phyloP scores from a whole-genome alignment of 2,888 invertebrate genomes.

The Meghimatium bilineatum region DNA sequence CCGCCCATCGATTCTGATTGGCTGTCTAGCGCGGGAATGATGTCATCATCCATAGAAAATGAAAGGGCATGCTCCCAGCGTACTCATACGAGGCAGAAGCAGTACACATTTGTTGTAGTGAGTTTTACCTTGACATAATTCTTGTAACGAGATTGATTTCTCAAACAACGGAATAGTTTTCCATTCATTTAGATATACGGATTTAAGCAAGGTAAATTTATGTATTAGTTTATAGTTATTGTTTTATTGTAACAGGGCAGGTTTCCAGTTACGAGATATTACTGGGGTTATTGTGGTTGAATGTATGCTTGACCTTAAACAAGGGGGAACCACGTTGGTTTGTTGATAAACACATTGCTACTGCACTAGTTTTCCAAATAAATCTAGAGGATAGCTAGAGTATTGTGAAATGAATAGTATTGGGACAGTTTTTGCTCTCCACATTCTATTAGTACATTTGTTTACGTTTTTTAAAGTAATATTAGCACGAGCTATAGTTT shows the following conservation, averaged over 20 bases:
- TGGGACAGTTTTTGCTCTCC: no score
- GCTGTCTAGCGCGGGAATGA: slow-evolving; percentile 35
- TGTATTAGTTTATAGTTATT: not conserved
- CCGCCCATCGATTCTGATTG: slow-evolving; percentile 33
- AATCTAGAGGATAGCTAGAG: no score
- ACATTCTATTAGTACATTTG: no score
- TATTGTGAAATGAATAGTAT: no score
- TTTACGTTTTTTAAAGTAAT: no score
- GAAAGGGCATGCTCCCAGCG: slow-evolving; percentile 22
- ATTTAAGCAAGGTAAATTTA: not conserved
- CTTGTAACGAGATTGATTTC: slow-evolving; percentile 6
- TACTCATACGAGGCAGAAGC: not conserved
- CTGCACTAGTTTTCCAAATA: no score
- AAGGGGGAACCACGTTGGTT: not conserved
- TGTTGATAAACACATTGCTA: slow-evolving; percentile 9
- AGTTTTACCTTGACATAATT: slow-evolving; percentile 31
- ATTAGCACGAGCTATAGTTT: no score
- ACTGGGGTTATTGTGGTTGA: not conserved
- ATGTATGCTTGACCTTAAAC: not conserved
- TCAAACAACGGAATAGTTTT: not conserved
- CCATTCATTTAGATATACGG: not conserved
- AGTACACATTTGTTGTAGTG: slow-evolving; percentile 2
- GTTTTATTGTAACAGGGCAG: not conserved
- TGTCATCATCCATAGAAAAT: slow-evolving; percentile 33
- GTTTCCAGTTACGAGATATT: not conserved